phyloP scores from a whole-genome alignment of 1,140 invertebrate species.

The Drosophila sturtevanti region DNA sequence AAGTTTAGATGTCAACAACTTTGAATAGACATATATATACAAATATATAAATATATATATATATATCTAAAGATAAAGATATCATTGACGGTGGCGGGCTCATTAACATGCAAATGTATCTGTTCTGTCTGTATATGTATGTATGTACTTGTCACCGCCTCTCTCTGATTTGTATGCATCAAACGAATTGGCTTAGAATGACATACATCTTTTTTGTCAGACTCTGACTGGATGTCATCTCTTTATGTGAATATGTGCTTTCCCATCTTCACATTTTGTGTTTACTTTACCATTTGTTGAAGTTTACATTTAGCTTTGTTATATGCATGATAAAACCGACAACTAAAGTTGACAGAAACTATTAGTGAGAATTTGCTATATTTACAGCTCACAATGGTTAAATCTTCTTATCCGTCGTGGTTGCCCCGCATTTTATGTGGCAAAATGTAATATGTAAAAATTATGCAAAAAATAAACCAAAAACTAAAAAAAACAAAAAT shows the following conservation, averaged over 20 bases:
- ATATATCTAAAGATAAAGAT: background rate
- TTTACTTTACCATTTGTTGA: slow-evolving; percentile 25
- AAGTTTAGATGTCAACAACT: background rate
- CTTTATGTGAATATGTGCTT: background rate
- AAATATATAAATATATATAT: background rate
- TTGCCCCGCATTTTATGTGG: slow-evolving; percentile 18
- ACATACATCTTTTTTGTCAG: slow-evolving; percentile 9
- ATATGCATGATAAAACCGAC: slow-evolving; percentile 11
- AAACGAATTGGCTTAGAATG: slow-evolving; percentile 29
- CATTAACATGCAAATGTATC: slow-evolving; percentile 47
- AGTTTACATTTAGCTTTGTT: slow-evolving; percentile 29
- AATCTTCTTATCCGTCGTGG: slow-evolving; percentile 13
- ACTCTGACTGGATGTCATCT: background rate
- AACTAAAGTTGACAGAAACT: slow-evolving; percentile 82
- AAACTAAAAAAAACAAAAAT: slow-evolving; percentile 15
- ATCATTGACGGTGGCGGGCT: slow-evolving; percentile 30
- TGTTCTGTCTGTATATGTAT: background rate
- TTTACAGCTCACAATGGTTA: slow-evolving; percentile 27
- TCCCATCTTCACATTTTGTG: slow-evolving; percentile 25
- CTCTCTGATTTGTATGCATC: slow-evolving; percentile 9
- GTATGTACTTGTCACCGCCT: background rate
- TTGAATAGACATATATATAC: background rate
- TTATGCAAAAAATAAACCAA: slow-evolving; percentile 31
- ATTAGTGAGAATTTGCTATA: slow-evolving; percentile 83
- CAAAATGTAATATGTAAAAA: slow-evolving; percentile 9